Evolutionary conservation across 1,140 invertebrate genomes (phyloP).

Genomic region (Drosophila truncata): DNA sequence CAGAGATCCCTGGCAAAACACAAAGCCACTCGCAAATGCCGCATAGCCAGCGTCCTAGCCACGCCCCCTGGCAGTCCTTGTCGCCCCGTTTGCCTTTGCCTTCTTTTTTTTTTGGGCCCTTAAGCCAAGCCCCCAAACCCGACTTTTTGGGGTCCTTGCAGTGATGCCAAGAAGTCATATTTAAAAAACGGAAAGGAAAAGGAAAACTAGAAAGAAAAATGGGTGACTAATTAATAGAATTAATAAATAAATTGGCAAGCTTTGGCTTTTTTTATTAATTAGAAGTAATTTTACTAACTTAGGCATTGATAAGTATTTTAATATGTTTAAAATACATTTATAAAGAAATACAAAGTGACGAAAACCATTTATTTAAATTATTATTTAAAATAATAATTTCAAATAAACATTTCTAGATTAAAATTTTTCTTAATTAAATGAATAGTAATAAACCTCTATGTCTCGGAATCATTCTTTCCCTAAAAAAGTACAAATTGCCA

Average conservation of each 20-base stretch:
- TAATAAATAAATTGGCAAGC: not conserved
- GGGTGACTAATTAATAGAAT: not conserved
- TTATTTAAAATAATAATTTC: not conserved
- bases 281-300: too few relatives aligned
- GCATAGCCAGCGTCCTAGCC: slow-evolving; percentile 71
- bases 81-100: not conserved
- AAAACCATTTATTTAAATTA: not conserved
- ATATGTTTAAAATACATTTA: not conserved
- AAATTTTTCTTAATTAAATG: not conserved
- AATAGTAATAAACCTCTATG: too few relatives aligned
- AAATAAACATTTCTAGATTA: fast-evolving
- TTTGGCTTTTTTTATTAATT: not conserved
- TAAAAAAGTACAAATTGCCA: not conserved
- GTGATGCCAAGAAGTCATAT: slow-evolving; percentile 3
- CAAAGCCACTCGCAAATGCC: slow-evolving; percentile 81
- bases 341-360: fast-evolving
- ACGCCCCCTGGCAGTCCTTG: not conserved
- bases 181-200: too few relatives aligned
- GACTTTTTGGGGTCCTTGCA: slow-evolving; percentile 14
- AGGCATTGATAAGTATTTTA: not conserved
- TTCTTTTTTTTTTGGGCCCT: slow-evolving; percentile 3
- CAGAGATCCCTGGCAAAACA: slow-evolving; percentile 61
- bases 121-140: slow-evolving; percentile 20
- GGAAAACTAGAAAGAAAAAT: not conserved
- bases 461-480: too few relatives aligned